Percentiles rank a stretch among this genome's conserved stretches.
Evolutionary conservation across 2,888 invertebrate species (phyloP).

Genomic region (Atethmia centrago): DNA sequence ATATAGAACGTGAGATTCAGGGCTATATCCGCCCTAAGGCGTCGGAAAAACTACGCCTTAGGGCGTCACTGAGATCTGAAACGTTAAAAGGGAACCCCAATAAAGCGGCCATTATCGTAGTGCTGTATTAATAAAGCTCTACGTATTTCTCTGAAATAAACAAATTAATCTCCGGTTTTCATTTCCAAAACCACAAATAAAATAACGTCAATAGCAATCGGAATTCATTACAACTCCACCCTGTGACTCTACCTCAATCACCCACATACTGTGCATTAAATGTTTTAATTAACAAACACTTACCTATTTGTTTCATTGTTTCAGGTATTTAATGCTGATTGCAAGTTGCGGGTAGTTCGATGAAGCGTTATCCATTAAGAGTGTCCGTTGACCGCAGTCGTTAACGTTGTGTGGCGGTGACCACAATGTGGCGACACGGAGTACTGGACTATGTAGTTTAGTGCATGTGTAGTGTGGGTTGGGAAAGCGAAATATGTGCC

Average conservation of each 20-base stretch:
- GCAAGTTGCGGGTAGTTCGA: constrained; percentile 56
- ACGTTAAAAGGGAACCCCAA: too few relatives aligned
- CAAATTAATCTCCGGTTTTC: neutral
- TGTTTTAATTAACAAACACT: constrained; percentile 56
- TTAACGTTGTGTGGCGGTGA: constrained; percentile 51
- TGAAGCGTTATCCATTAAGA: constrained; percentile 63
- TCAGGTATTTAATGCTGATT: constrained; percentile 53
- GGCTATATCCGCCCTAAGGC: too few relatives aligned
- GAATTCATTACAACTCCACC: constrained; percentile 12
- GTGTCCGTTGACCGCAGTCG: constrained; percentile 50
- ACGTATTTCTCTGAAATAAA: neutral
- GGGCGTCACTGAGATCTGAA: too few relatives aligned
- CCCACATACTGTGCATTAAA: constrained; percentile 32
- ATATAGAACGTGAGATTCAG: neutral
- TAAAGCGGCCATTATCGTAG: neutral
- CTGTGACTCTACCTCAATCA: neutral
- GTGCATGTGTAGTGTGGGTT: neutral
- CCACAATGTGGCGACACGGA: constrained; percentile 23
- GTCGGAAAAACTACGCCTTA: too few relatives aligned
- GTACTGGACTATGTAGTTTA: neutral
- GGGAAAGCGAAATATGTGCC: neutral
- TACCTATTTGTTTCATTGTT: constrained; percentile 59
- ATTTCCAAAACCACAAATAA: neutral
- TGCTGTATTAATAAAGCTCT: neutral
- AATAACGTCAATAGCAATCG: constrained; percentile 11